Evolutionary conservation across 2,888 invertebrate species (phyloP).

Genomic region (Melanostoma mellinum): DNA sequence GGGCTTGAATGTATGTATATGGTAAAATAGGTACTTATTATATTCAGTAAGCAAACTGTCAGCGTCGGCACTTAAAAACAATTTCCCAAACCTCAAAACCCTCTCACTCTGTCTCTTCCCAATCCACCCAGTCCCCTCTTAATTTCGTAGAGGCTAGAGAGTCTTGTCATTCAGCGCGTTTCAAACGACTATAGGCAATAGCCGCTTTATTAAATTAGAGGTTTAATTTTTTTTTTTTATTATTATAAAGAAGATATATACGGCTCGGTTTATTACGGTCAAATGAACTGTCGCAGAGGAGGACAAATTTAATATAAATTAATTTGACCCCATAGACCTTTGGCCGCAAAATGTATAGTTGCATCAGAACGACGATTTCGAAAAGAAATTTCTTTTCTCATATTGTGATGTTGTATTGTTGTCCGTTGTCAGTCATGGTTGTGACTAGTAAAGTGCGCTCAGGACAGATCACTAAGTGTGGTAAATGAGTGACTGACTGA

Average conservation of each 20-base stretch:
- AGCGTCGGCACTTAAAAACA: conserved; percentile 43
- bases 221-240: not conserved
- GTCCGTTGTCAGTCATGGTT: no score
- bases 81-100: not conserved
- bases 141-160: conserved; percentile 30
- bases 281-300: conserved; percentile 60
- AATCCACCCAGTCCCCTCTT: no score
- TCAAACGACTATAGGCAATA: conserved; percentile 47
- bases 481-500: no score
- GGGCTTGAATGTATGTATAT: no score
- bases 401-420: not conserved
- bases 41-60: conserved; percentile 38
- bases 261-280: conserved; percentile 39
- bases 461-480: no score
- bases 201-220: conserved; percentile 70
- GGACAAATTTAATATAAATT: conserved; percentile 68
- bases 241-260: conserved; percentile 3
- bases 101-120: not conserved
- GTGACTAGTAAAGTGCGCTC: no score
- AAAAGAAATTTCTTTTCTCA: not conserved
- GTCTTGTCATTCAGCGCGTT: conserved; percentile 37
- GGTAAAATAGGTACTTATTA: not conserved
- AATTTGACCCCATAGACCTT: conserved; percentile 68
- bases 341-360: conserved; percentile 31
- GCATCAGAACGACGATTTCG: not conserved